These are phyloP conservation scores for Philaethria dido DNA, from an alignment of 2,888 invertebrate species.

Conservation along the genomic window DNA sequence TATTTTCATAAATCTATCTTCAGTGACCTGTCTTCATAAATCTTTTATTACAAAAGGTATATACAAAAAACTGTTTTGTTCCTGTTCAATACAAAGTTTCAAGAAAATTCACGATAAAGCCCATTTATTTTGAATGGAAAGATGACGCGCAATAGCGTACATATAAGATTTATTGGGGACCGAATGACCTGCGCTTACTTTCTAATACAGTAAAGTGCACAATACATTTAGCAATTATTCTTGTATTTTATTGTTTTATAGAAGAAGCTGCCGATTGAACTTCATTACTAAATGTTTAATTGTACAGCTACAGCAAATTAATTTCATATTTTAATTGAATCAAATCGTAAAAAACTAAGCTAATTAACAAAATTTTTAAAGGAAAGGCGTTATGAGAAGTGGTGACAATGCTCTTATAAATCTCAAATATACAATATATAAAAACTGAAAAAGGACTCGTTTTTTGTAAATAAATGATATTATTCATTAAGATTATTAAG, in stretches of 20 bases:
- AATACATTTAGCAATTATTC: neutral
- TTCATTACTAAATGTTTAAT: too few relatives aligned
- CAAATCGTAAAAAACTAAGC: too few relatives aligned
- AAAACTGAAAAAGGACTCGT: too few relatives aligned
- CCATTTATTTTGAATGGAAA: conserved; percentile 36
- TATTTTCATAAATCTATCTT: neutral
- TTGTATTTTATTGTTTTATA: conserved; percentile 21
- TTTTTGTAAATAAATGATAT: too few relatives aligned
- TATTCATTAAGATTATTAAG: too few relatives aligned
- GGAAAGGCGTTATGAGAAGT: too few relatives aligned
- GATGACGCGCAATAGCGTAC: conserved; percentile 34
- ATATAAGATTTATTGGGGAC: conserved; percentile 46
- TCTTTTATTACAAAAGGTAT: neutral
- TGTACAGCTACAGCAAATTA: too few relatives aligned
- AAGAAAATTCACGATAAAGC: conserved; percentile 6
- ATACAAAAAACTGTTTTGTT: neutral
- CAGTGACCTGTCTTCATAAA: neutral
- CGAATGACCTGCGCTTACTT: conserved; percentile 44
- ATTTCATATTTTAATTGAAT: too few relatives aligned
- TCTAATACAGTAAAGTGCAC: conserved; percentile 17
- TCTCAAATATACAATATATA: too few relatives aligned
- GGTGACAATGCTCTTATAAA: too few relatives aligned
- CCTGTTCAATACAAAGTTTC: neutral
- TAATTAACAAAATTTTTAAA: too few relatives aligned
- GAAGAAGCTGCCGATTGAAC: neutral